Conservation (phyloP, 2,888 invertebrate genomes). For the Phalera bucephala region DNA sequence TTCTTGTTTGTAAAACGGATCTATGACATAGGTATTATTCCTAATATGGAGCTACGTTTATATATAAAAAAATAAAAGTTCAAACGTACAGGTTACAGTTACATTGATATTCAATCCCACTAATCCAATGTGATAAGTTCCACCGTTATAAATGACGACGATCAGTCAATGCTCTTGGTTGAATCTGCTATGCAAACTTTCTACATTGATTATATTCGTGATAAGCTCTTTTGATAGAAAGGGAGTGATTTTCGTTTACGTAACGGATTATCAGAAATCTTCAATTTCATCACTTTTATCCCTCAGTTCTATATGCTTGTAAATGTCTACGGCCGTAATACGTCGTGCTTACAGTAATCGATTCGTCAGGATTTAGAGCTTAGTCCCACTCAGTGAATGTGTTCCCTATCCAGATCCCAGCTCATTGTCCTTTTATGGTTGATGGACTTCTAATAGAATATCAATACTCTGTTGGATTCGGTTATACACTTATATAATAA, state of each 20-base stretch:
- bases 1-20: too few relatives aligned
- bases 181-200: neutral
- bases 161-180: neutral
- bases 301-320: neutral
- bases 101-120: neutral
- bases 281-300: neutral
- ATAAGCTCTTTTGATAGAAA: neutral
- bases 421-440: slow-evolving; percentile 11
- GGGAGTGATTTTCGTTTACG: neutral
- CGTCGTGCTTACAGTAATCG: slow-evolving; percentile 14
- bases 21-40: too few relatives aligned
- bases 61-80: too few relatives aligned
- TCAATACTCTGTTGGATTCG: too few relatives aligned
- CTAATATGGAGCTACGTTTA: too few relatives aligned
- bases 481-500: too few relatives aligned
- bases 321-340: slow-evolving; percentile 1
- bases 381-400: slow-evolving; percentile 9
- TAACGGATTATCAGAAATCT: neutral
- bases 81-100: too few relatives aligned
- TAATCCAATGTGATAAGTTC: neutral
- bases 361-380: slow-evolving; percentile 15
- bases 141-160: neutral
- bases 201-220: neutral
- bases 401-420: slow-evolving; percentile 10
- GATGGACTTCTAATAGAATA: slow-evolving; percentile 9